phyloP scores from a whole-genome alignment of 2,888 invertebrate genomes.

The Diloba caeruleocephala region DNA sequence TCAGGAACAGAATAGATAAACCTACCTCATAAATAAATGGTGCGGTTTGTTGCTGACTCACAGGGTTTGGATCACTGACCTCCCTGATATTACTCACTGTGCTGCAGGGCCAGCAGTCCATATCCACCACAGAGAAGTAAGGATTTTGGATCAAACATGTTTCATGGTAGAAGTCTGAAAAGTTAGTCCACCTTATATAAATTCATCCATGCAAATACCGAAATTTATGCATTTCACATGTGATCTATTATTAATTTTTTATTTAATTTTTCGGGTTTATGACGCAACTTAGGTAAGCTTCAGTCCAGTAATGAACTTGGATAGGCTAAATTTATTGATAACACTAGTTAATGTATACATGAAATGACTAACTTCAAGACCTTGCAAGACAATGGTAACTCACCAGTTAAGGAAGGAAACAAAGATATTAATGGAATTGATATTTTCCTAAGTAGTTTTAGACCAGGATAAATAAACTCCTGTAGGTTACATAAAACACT shows the following conservation, averaged over 20 bases:
- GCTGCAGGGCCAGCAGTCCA: constrained; percentile 96
- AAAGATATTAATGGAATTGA: constrained; percentile 93
- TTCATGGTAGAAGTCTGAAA: constrained; percentile 94
- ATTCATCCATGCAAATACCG: too few relatives aligned
- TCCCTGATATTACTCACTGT: constrained; percentile 91
- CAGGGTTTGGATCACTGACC: constrained; percentile 87
- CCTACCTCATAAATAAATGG: constrained; percentile 89
- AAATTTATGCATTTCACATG: too few relatives aligned
- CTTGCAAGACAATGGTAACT: too few relatives aligned
- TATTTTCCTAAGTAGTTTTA: constrained; percentile 92
- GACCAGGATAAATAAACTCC: constrained; percentile 94
- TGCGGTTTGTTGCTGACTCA: constrained; percentile 71
- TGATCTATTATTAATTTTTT: too few relatives aligned
- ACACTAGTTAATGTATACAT: too few relatives aligned
- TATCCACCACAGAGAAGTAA: constrained; percentile 93
- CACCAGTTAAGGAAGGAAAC: constrained; percentile 93
- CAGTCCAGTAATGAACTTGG: too few relatives aligned
- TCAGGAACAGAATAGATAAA: background rate
- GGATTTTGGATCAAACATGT: constrained; percentile 95
- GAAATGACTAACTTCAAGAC: too few relatives aligned
- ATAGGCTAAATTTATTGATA: too few relatives aligned
- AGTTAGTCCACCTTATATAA: too few relatives aligned
- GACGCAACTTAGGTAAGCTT: too few relatives aligned
- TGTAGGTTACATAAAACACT: constrained; percentile 92
- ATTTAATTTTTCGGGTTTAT: too few relatives aligned